Evolutionary conservation across 1,140 invertebrate species (phyloP), one percentile per base, ranked within the genome.

Genomic region (Oscheius sp.): DNA sequence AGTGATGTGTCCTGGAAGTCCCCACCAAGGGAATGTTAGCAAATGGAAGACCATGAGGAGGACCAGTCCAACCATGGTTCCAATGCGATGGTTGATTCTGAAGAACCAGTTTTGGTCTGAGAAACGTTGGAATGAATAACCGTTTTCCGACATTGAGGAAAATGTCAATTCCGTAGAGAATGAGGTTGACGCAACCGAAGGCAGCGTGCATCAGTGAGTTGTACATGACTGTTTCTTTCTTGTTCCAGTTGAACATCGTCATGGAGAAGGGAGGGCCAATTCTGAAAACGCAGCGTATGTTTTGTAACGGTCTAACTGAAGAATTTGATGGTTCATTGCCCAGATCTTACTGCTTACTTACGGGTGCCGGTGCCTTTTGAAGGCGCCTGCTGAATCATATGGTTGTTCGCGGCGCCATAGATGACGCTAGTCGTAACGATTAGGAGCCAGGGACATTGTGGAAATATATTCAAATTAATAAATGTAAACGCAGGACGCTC

Each of bases 211-310:
- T 46, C 7, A 71, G 3, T 4, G 68, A 66, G 35, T 71, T 71
- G 32, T 69, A 71, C 1, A n/a, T 34, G 20, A 71, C 68, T 15
- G 68, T 31, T 1, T 68, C 35, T 1, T 20, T 15, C 29, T 69
- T 70, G 31, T 66, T 69, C 68, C 68, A 71, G 1, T 36, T 42
- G 46, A 71, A 71, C 68, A 71, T 71, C 3, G 67, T 71, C 68
- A 71, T 71, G 0, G 68, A 66, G 13, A 68, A 26, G 0, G 68
- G 68, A 35, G 68, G 45, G 0, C 68, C 68, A 34, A 71, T 70
- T 28, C 68, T 71, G 67, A 13, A 71, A 67, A 4, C 4, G 10
- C 49, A 4, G 7, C 23, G n/a, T n/a, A n/a, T n/a, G n/a, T n/a
- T n/a, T n/a, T n/a, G n/a, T n/a, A n/a, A n/a, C n/a, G n/a, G n/a